Evolutionary conservation across 2,113 vertebrate species (phyloP).

Genomic region (Connochaetes taurinus): DNA sequence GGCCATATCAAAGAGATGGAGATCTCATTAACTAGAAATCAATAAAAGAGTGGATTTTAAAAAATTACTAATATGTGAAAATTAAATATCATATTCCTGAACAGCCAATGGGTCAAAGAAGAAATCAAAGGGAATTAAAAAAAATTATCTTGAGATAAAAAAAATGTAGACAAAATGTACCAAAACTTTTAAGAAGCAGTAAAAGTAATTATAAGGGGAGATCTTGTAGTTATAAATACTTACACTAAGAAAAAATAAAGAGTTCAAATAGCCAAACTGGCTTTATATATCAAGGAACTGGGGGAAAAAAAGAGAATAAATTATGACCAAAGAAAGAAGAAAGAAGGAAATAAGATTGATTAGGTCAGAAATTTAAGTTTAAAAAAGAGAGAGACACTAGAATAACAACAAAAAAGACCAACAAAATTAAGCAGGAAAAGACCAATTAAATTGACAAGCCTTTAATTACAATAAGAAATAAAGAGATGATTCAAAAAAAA

Average conservation of each 20-base stretch:
- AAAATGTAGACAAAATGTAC: background rate
- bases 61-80: background rate
- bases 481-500: background rate
- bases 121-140: background rate
- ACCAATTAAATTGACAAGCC: background rate
- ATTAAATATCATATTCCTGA: background rate
- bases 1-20: background rate
- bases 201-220: background rate
- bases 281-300: background rate
- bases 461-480: background rate
- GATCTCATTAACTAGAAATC: background rate
- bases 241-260: background rate
- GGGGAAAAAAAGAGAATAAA: background rate
- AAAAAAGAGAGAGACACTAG: background rate
- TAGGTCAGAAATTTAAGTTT: background rate
- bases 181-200: background rate
- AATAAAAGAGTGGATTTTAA: background rate
- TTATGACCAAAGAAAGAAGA: background rate
- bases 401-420: background rate
- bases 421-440: background rate
- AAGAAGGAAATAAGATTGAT: background rate
- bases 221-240: background rate
- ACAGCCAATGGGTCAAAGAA: background rate
- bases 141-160: background rate
- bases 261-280: background rate